phyloP scores from a whole-genome alignment of 1,140 invertebrate genomes.

The Meloidogyne exigua region DNA sequence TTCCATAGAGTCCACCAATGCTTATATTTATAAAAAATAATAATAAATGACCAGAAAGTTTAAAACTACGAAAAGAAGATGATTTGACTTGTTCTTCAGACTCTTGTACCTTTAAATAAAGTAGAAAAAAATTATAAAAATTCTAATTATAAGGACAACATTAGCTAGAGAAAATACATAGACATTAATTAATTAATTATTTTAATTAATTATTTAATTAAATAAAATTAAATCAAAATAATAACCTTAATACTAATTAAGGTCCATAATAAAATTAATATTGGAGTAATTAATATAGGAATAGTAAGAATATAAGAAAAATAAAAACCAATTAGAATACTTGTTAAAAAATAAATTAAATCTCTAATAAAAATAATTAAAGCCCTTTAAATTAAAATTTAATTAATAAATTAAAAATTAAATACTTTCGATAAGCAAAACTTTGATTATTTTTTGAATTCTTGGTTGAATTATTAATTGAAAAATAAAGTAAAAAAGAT shows the following conservation, averaged over 20 bases:
- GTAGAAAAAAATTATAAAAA: neutral
- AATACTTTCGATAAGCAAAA: conserved; percentile 13
- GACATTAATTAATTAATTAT: no score
- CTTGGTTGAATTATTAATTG: conserved; percentile 8
- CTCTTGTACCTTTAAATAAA: neutral
- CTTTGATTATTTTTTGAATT: neutral
- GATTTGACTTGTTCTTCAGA: neutral
- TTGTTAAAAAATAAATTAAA: conserved; percentile 13
- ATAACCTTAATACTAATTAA: conserved; percentile 22
- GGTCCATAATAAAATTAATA: conserved; percentile 27
- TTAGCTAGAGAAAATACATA: no score
- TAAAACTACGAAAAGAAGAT: conserved; percentile 4
- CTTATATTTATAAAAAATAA: conserved; percentile 25
- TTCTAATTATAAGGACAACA: neutral
- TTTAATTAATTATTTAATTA: no score
- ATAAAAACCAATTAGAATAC: conserved; percentile 11
- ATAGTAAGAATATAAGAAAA: conserved; percentile 6
- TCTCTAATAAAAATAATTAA: conserved; percentile 21
- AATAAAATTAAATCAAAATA: no score
- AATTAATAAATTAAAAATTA: neutral
- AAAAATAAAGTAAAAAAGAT: conserved; percentile 13
- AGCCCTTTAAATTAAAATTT: neutral
- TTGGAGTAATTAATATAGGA: conserved; percentile 18
- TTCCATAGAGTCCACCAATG: conserved; percentile 34
- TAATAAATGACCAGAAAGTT: conserved; percentile 25